phyloP scores from a whole-genome alignment of 2,797 vertebrate species.

The Todus mexicanus region DNA sequence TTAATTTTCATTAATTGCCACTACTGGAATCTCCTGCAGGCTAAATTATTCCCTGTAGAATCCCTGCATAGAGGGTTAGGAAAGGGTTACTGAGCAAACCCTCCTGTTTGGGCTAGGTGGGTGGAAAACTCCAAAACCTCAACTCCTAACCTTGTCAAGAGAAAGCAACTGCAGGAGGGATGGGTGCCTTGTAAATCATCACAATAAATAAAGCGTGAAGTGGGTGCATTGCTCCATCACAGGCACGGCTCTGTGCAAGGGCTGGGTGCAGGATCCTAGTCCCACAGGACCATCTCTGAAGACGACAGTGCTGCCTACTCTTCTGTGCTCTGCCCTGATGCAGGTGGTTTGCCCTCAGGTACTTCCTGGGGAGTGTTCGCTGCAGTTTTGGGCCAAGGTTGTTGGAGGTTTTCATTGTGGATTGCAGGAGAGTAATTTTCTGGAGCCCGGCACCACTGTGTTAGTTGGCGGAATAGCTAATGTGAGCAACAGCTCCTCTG shows the following conservation, averaged over 20 bases:
- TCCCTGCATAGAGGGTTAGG: not conserved
- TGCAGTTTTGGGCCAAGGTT: not conserved
- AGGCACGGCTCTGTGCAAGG: not conserved
- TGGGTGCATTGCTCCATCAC: fast-evolving
- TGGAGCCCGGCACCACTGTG: not conserved
- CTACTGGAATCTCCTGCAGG: constrained; percentile 50
- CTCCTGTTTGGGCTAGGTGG: not conserved
- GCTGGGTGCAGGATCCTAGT: fast-evolving
- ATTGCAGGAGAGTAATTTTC: not conserved
- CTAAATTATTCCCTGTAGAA: not conserved
- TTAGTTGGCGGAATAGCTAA: not conserved
- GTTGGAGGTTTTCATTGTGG: not conserved
- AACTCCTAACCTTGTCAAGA: constrained; percentile 30
- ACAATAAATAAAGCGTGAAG: not conserved
- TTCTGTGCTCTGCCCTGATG: not conserved
- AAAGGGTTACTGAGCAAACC: constrained; percentile 37
- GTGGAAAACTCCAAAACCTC: constrained; percentile 51
- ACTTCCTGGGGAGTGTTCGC: not conserved
- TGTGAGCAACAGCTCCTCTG: fast-evolving
- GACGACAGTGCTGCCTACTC: not conserved
- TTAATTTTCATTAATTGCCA: not conserved
- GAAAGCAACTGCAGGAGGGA: constrained; percentile 1
- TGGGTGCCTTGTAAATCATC: not conserved
- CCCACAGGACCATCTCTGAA: fast-evolving
- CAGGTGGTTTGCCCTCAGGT: fast-evolving